These are phyloP conservation scores for Chydorus sphaericus DNA, from an alignment of 2,888 invertebrate genomes.

Conservation along the genomic window DNA sequence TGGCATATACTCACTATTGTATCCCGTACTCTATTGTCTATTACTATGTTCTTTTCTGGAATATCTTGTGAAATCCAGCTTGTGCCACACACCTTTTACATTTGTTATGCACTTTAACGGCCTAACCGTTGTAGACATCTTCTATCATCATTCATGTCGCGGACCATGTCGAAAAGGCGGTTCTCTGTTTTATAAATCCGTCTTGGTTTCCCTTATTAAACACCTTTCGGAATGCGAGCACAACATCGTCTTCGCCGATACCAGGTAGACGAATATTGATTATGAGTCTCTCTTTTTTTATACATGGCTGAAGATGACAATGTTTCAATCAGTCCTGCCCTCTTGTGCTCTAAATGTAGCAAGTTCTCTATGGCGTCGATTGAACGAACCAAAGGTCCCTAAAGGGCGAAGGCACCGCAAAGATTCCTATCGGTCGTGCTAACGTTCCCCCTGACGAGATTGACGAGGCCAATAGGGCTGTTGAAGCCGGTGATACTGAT, in stretches of 20 bases:
- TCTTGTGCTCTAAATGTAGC: neutral
- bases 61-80: no score
- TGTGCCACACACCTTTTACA: neutral
- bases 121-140: constrained; percentile 19
- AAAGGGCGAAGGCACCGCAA: no score
- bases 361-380: neutral
- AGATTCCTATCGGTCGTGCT: no score
- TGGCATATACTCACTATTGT: no score
- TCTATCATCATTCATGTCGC: no score
- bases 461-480: no score
- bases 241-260: constrained; percentile 23
- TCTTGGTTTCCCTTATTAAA: constrained; percentile 48
- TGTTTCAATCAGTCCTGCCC: neutral
- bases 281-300: neutral
- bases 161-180: constrained; percentile 39
- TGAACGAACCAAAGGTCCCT: no score
- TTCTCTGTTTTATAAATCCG: constrained; percentile 38
- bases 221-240: constrained; percentile 41
- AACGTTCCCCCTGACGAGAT: no score
- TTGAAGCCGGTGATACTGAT: no score
- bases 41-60: no score
- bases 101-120: constrained; percentile 18
- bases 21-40: no score
- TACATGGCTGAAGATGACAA: neutral
- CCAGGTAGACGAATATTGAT: neutral